These are phyloP conservation scores for Drosophila triauraria DNA, from an alignment of 1,140 invertebrate genomes.

Conservation along the genomic window DNA sequence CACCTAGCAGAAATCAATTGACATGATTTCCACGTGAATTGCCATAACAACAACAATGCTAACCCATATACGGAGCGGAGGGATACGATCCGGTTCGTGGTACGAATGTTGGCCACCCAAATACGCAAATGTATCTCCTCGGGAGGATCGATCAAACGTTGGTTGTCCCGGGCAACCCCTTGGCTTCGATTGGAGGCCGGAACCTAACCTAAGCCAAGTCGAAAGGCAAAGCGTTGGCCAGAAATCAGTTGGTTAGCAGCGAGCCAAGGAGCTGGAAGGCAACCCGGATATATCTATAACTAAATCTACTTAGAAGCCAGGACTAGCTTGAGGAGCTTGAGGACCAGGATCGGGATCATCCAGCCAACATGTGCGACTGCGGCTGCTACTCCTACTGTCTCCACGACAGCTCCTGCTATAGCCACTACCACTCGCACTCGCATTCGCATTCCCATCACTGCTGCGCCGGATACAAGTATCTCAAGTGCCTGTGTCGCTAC, in stretches of 20 bases:
- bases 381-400: conserved; percentile 77
- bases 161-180: conserved; percentile 29
- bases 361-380: conserved; percentile 71
- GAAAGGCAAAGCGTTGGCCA: conserved; percentile 74
- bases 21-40: conserved; percentile 63
- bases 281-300: conserved; percentile 3
- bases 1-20: conserved; percentile 69
- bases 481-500: conserved; percentile 76
- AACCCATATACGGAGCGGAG: conserved; percentile 29
- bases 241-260: conserved; percentile 72
- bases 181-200: conserved; percentile 37
- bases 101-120: conserved; percentile 75
- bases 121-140: conserved; percentile 71
- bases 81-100: conserved; percentile 63
- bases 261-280: conserved; percentile 56
- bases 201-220: conserved; percentile 78
- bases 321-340: neutral
- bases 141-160: conserved; percentile 66
- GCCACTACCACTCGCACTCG: conserved; percentile 64
- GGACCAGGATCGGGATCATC: neutral
- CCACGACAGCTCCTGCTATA: conserved; percentile 72
- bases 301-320: neutral
- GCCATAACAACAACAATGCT: conserved; percentile 48
- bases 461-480: conserved; percentile 79
- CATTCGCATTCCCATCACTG: conserved; percentile 72